phyloP scores from a whole-genome alignment of 2,888 invertebrate species.

The Mechanitis messenoides region DNA sequence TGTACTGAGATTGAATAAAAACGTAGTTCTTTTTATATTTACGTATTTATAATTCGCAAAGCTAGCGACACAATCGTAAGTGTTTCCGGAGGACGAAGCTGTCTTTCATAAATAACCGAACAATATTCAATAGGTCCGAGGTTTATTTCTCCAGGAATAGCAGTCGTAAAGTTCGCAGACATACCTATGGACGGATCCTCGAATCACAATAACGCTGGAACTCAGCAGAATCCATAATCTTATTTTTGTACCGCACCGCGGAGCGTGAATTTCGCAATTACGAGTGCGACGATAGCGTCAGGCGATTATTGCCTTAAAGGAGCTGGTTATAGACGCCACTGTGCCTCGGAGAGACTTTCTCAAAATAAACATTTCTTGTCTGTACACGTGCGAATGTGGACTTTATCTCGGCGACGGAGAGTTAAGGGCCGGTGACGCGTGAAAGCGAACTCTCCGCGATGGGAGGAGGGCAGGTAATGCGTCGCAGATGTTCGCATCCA shows the following conservation, averaged over 20 bases:
- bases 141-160: slow-evolving; percentile 76
- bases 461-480: slow-evolving; percentile 62
- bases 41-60: background rate
- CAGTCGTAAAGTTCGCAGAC: slow-evolving; percentile 71
- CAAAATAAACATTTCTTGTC: slow-evolving; percentile 74
- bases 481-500: slow-evolving; percentile 64
- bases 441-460: slow-evolving; percentile 66
- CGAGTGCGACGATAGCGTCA: slow-evolving; percentile 44
- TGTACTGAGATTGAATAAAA: background rate
- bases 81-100: slow-evolving; percentile 59
- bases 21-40: background rate
- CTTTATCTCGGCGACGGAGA: slow-evolving; percentile 71
- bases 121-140: slow-evolving; percentile 71
- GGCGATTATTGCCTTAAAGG: slow-evolving; percentile 51
- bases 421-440: slow-evolving; percentile 54
- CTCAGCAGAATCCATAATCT: slow-evolving; percentile 77
- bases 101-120: slow-evolving; percentile 72
- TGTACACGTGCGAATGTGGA: slow-evolving; percentile 71
- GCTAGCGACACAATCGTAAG: slow-evolving; percentile 12
- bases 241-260: slow-evolving; percentile 76
- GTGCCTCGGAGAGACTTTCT: slow-evolving; percentile 49
- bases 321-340: slow-evolving; percentile 46
- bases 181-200: slow-evolving; percentile 76
- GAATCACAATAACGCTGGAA: slow-evolving; percentile 75
- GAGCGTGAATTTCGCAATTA: slow-evolving; percentile 77